Percentiles rank a stretch among this genome's conserved stretches.
These are phyloP conservation scores for Orchesellides sinensis DNA, from an alignment of 2,888 invertebrate species.

Conservation along the genomic window DNA sequence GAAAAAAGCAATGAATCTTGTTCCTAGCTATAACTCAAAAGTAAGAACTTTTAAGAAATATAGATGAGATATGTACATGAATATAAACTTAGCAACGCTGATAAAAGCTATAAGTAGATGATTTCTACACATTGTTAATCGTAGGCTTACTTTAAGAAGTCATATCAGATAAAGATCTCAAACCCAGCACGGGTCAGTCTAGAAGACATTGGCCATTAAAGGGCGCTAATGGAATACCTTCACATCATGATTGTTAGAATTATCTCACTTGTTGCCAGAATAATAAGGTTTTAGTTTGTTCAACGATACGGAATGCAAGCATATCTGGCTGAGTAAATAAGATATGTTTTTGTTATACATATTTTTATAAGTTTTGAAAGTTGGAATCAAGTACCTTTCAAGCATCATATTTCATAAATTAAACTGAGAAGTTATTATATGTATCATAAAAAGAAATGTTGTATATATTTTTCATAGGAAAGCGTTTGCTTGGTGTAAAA, in stretches of 20 bases:
- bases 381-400: slow-evolving; percentile 38
- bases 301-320: background rate
- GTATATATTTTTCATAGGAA: slow-evolving; percentile 4
- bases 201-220: slow-evolving; percentile 19
- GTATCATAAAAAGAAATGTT: slow-evolving; percentile 38
- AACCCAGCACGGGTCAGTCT: slow-evolving; percentile 39
- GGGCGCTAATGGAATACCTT: slow-evolving; percentile 60
- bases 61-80: no score
- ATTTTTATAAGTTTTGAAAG: slow-evolving; percentile 20
- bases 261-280: slow-evolving; percentile 37
- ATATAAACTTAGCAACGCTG: no score
- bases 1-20: background rate
- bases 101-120: slow-evolving; percentile 26
- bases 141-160: slow-evolving; percentile 21
- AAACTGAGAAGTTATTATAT: no score
- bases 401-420: no score
- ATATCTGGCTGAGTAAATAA: background rate
- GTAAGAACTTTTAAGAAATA: background rate
- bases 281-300: slow-evolving; percentile 5
- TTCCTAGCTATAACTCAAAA: background rate
- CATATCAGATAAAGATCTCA: slow-evolving; percentile 43
- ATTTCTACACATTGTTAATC: background rate
- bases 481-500: background rate
- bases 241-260: slow-evolving; percentile 32
- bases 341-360: background rate